These are phyloP conservation scores for Microplitis deprimator DNA, from an alignment of 2,888 invertebrate genomes.

Conservation along the genomic window DNA sequence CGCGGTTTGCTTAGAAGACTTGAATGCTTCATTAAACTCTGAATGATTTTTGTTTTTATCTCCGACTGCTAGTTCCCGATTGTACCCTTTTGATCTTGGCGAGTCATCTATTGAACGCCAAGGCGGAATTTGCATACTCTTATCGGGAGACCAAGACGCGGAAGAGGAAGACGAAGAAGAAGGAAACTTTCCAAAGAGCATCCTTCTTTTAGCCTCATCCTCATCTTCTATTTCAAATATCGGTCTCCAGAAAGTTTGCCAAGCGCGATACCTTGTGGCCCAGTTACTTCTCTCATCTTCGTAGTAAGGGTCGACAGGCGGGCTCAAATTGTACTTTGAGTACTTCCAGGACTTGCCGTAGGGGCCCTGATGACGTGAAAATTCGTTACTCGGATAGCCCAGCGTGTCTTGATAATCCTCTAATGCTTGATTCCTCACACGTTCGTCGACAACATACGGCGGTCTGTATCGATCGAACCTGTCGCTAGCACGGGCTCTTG, in stretches of 20 bases:
- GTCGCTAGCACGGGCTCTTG: slow-evolving; percentile 30
- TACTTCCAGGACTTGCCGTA: slow-evolving; percentile 32
- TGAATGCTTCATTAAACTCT: slow-evolving; percentile 41
- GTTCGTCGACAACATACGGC: slow-evolving; percentile 38
- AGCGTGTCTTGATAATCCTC: slow-evolving; percentile 40
- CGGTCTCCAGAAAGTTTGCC: slow-evolving; percentile 18
- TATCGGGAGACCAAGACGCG: slow-evolving; percentile 40
- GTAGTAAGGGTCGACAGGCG: slow-evolving; percentile 5
- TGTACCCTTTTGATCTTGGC: slow-evolving; percentile 38
- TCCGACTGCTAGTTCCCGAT: background rate
- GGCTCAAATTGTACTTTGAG: slow-evolving; percentile 42
- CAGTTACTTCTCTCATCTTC: slow-evolving; percentile 22
- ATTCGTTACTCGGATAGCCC: slow-evolving; percentile 35
- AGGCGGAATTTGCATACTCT: slow-evolving; percentile 25
- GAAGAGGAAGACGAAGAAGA: slow-evolving; percentile 39
- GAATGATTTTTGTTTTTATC: slow-evolving; percentile 45
- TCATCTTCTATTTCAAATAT: slow-evolving; percentile 6
- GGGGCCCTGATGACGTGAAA: slow-evolving; percentile 31
- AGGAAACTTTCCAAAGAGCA: slow-evolving; percentile 41
- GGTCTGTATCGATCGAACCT: slow-evolving; percentile 48
- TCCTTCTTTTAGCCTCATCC: slow-evolving; percentile 28
- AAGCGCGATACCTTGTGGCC: slow-evolving; percentile 15
- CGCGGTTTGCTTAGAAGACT: slow-evolving; percentile 18
- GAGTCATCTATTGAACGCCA: background rate
- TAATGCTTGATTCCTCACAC: slow-evolving; percentile 36